Conservation (phyloP, 2,888 invertebrate genomes). For the Octodonta nipae region DNA sequence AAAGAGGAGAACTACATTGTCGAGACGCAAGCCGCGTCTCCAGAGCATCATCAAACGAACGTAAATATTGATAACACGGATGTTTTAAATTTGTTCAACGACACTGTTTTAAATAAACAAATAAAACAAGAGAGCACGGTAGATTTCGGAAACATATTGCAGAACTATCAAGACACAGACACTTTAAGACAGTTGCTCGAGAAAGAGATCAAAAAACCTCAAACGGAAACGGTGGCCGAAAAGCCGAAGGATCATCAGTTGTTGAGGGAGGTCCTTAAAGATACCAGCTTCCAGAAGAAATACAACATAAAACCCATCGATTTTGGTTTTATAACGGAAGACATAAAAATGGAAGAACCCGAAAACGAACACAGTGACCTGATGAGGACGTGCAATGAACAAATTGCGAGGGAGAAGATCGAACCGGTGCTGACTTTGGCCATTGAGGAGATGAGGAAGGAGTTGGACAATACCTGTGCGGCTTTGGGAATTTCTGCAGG, state of each 20-base stretch:
- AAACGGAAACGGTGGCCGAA: constrained; percentile 19
- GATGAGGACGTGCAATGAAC: constrained; percentile 43
- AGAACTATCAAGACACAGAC: constrained; percentile 37
- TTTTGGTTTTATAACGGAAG: constrained; percentile 39
- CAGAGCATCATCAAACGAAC: constrained; percentile 17
- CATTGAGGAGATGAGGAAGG: constrained; percentile 73
- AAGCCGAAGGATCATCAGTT: constrained; percentile 57
- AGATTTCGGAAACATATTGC: constrained; percentile 46
- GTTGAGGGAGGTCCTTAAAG: constrained; percentile 66
- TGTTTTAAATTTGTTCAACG: constrained; percentile 22
- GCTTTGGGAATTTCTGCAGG: constrained; percentile 79
- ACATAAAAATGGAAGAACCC: constrained; percentile 55
- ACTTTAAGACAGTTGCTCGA: constrained; percentile 23
- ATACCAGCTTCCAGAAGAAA: constrained; percentile 73
- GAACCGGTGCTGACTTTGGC: constrained; percentile 74
- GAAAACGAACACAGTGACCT: constrained; percentile 37
- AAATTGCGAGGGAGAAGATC: constrained; percentile 70
- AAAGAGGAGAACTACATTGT: constrained; percentile 30
- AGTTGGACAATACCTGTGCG: constrained; percentile 72
- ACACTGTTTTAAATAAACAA: constrained; percentile 25
- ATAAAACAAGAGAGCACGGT: constrained; percentile 47
- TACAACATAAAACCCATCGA: constrained; percentile 71
- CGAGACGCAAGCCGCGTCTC: constrained; percentile 29
- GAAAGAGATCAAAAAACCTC: constrained; percentile 20
- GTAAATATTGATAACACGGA: constrained; percentile 20